phyloP scores from a whole-genome alignment of 2,797 vertebrate species.

The Falco columbarius region DNA sequence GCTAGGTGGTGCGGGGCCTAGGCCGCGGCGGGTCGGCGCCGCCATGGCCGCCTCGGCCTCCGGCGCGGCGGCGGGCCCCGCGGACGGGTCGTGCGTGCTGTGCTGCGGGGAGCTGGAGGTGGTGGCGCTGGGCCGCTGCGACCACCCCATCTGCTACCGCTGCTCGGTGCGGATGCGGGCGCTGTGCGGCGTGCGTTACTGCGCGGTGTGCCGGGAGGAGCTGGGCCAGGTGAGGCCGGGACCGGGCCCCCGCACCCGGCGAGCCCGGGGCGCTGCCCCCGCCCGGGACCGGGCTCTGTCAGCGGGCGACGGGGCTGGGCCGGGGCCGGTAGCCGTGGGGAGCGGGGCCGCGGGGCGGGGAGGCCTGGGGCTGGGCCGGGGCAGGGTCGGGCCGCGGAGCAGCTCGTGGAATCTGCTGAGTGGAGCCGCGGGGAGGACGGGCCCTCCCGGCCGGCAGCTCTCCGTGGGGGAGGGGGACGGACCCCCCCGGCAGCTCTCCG shows the following conservation, averaged over 20 bases:
- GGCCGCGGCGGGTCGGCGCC: slow-evolving; percentile 50
- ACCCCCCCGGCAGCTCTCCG: background rate
- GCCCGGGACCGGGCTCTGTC: background rate
- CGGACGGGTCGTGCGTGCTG: slow-evolving; percentile 86
- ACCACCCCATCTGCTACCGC: slow-evolving; percentile 96
- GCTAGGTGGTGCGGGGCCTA: slow-evolving; percentile 48
- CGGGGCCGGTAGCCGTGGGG: background rate
- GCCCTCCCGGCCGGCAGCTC: too few relatives aligned
- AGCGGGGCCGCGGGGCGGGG: background rate
- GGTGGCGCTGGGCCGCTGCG: slow-evolving; percentile 93
- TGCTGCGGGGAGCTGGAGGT: slow-evolving; percentile 95
- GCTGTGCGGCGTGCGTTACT: slow-evolving; percentile 95
- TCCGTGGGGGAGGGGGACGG: too few relatives aligned
- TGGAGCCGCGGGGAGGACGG: background rate
- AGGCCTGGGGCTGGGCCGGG: background rate
- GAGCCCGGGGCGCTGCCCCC: background rate
- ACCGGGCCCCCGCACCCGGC: background rate
- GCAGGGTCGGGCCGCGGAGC: background rate
- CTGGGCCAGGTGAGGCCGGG: slow-evolving; percentile 88
- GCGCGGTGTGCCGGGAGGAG: slow-evolving; percentile 97
- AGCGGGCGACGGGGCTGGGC: background rate
- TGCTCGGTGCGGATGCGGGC: slow-evolving; percentile 98
- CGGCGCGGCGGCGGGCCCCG: slow-evolving; percentile 57
- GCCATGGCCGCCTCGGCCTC: slow-evolving; percentile 57
- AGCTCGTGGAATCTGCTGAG: background rate